Conservation (phyloP, 1,140 invertebrate genomes). For the Proales similis region DNA sequence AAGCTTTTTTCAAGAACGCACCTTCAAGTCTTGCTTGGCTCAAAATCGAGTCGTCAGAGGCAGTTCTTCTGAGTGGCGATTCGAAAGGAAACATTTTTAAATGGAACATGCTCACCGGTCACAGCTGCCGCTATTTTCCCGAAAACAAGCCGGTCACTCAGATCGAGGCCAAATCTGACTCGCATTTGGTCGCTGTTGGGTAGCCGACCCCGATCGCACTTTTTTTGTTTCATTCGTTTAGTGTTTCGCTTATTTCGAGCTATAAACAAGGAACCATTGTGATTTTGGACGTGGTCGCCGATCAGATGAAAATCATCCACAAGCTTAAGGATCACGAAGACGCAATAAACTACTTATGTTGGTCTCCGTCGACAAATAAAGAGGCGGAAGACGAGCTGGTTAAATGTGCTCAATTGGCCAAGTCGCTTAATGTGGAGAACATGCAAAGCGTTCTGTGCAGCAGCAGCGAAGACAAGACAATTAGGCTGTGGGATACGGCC, state of each 20-base stretch:
- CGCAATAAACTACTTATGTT: slow-evolving; percentile 20
- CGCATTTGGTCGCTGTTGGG: slow-evolving; percentile 6
- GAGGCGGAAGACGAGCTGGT: neutral
- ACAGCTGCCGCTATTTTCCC: slow-evolving; percentile 21
- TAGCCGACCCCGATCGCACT: too few species aligned
- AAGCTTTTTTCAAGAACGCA: neutral
- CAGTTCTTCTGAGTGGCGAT: slow-evolving; percentile 19
- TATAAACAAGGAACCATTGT: slow-evolving; percentile 25
- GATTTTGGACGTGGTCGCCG: slow-evolving; percentile 3
- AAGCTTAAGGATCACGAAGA: slow-evolving; percentile 31
- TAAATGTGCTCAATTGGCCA: neutral
- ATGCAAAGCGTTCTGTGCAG: neutral
- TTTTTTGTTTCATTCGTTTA: too few species aligned
- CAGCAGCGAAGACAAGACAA: slow-evolving; percentile 31
- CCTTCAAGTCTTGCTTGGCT: slow-evolving; percentile 26
- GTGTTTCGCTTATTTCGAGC: too few species aligned
- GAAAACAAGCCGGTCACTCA: slow-evolving; percentile 34
- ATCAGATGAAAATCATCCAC: slow-evolving; percentile 1
- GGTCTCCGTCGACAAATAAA: neutral
- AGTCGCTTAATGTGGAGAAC: slow-evolving; percentile 2
- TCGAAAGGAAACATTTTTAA: slow-evolving; percentile 33
- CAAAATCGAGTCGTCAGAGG: neutral
- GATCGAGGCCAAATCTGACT: slow-evolving; percentile 5
- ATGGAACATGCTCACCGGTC: slow-evolving; percentile 2
- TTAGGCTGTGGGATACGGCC: slow-evolving; percentile 8